Conservation (phyloP, 2,113 vertebrate genomes). For the Chelonoidis abingdonii region DNA sequence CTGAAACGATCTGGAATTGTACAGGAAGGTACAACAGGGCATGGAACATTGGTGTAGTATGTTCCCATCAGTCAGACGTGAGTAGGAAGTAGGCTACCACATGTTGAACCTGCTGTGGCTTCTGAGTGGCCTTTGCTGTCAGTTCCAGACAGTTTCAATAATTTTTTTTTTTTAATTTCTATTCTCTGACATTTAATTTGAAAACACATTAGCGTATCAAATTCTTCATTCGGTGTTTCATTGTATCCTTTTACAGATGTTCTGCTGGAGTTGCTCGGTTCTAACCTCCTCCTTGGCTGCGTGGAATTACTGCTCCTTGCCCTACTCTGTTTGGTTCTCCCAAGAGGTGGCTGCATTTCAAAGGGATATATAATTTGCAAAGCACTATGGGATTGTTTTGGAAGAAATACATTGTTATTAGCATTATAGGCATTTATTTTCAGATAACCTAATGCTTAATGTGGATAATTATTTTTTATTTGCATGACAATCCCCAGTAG, state of each 20-base stretch:
- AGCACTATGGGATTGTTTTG: slow-evolving; percentile 50
- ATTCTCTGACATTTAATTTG: slow-evolving; percentile 60
- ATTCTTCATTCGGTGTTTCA: slow-evolving; percentile 17
- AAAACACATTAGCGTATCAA: slow-evolving; percentile 43
- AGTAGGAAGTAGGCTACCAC: background rate
- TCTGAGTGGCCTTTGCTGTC: background rate
- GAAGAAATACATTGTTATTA: slow-evolving; percentile 51
- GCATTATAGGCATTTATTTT: background rate
- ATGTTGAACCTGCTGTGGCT: background rate
- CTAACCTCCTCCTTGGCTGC: slow-evolving; percentile 42
- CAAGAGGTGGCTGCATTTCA: slow-evolving; percentile 65
- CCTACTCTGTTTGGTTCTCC: slow-evolving; percentile 53
- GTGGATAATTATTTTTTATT: background rate
- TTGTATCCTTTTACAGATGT: slow-evolving; percentile 44
- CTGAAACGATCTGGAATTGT: background rate
- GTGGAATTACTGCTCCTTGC: slow-evolving; percentile 51
- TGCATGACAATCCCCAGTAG: slow-evolving; percentile 21
- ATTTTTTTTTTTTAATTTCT: slow-evolving; percentile 39
- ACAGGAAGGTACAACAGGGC: background rate
- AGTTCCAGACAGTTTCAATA: slow-evolving; percentile 63
- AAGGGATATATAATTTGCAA: slow-evolving; percentile 59
- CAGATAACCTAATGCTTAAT: slow-evolving; percentile 22
- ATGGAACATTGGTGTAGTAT: background rate
- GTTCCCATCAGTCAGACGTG: background rate
- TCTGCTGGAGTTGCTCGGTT: slow-evolving; percentile 44